phyloP scores from a whole-genome alignment of 1,140 invertebrate species.

The Nasonia giraulti region DNA sequence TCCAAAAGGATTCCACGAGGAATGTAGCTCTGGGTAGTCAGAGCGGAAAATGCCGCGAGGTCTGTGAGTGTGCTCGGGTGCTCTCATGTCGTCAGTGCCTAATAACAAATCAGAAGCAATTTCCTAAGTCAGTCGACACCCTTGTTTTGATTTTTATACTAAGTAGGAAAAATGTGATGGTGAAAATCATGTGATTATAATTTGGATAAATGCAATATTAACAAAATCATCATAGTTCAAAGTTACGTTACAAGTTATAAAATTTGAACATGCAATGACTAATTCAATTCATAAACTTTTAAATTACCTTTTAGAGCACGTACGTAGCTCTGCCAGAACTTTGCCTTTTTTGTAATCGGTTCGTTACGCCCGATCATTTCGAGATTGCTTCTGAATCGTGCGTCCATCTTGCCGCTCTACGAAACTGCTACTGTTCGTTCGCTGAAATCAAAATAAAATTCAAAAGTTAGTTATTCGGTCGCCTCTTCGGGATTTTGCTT shows the following conservation, averaged over 20 bases:
- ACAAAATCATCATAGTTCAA: too few relatives aligned
- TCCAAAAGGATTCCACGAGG: constrained; percentile 81
- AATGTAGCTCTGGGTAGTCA: constrained; percentile 79
- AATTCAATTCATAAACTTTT: constrained; percentile 33
- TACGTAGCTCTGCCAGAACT: constrained; percentile 94
- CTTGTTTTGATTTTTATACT: too few relatives aligned
- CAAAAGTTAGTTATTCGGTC: neutral
- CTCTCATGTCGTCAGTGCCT: constrained; percentile 93
- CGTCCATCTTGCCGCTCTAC: constrained; percentile 80
- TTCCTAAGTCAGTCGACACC: neutral
- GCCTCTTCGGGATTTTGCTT: neutral
- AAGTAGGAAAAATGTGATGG: neutral
- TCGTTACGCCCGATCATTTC: constrained; percentile 94
- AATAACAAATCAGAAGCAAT: constrained; percentile 55
- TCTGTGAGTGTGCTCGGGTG: constrained; percentile 83
- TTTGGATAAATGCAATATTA: too few relatives aligned
- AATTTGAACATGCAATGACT: neutral
- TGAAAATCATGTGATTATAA: too few relatives aligned
- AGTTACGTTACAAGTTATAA: too few relatives aligned
- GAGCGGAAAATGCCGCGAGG: constrained; percentile 82
- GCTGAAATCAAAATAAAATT: constrained; percentile 75
- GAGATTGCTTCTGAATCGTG: constrained; percentile 91
- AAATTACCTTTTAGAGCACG: constrained; percentile 88
- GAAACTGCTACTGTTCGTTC: constrained; percentile 78
- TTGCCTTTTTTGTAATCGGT: constrained; percentile 91